Evolutionary conservation across 2,888 invertebrate genomes (phyloP).

Genomic region (Yponomeuta sedellus): DNA sequence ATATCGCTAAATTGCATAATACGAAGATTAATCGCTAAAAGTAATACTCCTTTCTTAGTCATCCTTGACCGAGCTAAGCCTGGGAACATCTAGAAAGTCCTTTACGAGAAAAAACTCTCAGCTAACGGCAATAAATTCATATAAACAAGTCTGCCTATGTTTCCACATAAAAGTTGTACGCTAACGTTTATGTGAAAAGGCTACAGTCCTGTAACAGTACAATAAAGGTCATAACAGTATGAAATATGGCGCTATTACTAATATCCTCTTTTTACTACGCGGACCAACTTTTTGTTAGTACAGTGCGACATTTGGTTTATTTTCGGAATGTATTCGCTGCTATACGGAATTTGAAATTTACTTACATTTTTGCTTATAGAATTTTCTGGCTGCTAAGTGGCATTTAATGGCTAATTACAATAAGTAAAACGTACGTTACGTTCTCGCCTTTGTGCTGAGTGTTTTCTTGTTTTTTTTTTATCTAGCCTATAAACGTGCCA

Average conservation of each 20-base stretch:
- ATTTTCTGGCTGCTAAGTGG: too few relatives aligned
- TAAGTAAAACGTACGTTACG: too few relatives aligned
- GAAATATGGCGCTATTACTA: constrained; percentile 10
- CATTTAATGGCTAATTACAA: too few relatives aligned
- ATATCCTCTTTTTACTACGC: constrained; percentile 7
- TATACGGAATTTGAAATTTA: too few relatives aligned
- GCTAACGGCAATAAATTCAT: constrained; percentile 1
- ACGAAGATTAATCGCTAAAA: too few relatives aligned
- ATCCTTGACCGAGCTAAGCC: neutral
- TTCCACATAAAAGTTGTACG: constrained; percentile 4
- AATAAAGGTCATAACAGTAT: constrained; percentile 12
- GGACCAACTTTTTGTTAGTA: neutral
- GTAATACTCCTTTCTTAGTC: neutral
- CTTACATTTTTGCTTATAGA: too few relatives aligned
- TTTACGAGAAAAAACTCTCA: constrained; percentile 4
- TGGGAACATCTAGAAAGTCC: neutral
- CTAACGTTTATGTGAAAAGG: constrained; percentile 8
- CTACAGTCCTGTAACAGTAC: neutral
- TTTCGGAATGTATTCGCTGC: constrained; percentile 17
- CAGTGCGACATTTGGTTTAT: constrained; percentile 34
- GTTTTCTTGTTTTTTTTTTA: too few relatives aligned
- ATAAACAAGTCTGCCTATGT: neutral
- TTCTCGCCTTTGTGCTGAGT: too few relatives aligned
- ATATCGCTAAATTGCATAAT: too few relatives aligned
- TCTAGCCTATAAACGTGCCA: too few relatives aligned